These are phyloP conservation scores for Cosmopolites sordidus DNA, from an alignment of 2,888 invertebrate species.

Conservation along the genomic window DNA sequence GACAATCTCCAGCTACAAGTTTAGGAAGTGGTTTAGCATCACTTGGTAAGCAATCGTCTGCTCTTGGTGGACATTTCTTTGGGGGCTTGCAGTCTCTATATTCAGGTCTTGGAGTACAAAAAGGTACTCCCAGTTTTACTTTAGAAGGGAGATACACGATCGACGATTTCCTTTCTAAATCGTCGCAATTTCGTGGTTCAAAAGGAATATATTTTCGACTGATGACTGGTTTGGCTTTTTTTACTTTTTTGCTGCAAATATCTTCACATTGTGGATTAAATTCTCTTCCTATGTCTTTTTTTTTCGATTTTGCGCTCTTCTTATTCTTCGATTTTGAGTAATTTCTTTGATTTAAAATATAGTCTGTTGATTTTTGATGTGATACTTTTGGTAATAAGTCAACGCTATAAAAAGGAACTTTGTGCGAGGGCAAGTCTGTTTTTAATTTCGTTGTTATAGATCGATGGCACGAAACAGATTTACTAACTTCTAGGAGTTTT, in stretches of 20 bases:
- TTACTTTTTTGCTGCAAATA: slow-evolving; percentile 5
- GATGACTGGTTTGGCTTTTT: background rate
- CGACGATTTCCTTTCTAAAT: background rate
- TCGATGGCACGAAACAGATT: slow-evolving; percentile 1
- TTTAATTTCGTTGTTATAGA: slow-evolving; percentile 14
- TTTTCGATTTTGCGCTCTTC: background rate
- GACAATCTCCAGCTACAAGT: slow-evolving; percentile 22
- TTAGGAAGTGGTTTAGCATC: slow-evolving; percentile 28
- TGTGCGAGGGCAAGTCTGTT: slow-evolving; percentile 1
- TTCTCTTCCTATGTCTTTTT: background rate
- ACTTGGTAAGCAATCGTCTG: slow-evolving; percentile 26
- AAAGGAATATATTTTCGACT: slow-evolving; percentile 7
- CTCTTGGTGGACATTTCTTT: slow-evolving; percentile 23
- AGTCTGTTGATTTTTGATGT: background rate
- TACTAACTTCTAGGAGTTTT: too few relatives aligned
- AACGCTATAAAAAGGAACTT: background rate
- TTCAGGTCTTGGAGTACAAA: slow-evolving; percentile 14
- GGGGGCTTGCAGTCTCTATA: slow-evolving; percentile 13
- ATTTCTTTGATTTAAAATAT: background rate
- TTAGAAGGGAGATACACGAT: slow-evolving; percentile 25
- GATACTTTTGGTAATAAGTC: background rate
- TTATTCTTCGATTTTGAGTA: background rate
- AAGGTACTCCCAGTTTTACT: slow-evolving; percentile 18
- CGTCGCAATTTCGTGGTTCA: slow-evolving; percentile 22
- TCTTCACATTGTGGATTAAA: slow-evolving; percentile 4